phyloP scores from a whole-genome alignment of 2,888 invertebrate genomes.

The Drosophila suboccidentalis region DNA sequence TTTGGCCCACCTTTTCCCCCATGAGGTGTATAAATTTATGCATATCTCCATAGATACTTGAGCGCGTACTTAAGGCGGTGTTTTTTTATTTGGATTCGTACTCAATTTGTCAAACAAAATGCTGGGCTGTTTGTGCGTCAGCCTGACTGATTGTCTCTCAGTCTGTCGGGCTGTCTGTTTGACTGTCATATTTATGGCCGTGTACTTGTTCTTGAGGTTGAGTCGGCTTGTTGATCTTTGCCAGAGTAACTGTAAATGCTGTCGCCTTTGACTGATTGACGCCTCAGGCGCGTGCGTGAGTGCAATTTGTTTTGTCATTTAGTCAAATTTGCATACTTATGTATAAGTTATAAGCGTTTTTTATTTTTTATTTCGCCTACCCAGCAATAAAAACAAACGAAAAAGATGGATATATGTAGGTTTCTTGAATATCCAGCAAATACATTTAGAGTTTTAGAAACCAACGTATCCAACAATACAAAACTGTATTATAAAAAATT shows the following conservation, averaged over 20 bases:
- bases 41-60: constrained; percentile 41
- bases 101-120: constrained; percentile 55
- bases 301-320: constrained; percentile 53
- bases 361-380: constrained; percentile 28
- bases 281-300: constrained; percentile 55
- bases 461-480: background rate
- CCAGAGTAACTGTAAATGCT: constrained; percentile 47
- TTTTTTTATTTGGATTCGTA: constrained; percentile 48
- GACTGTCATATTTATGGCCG: constrained; percentile 51
- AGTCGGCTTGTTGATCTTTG: constrained; percentile 41
- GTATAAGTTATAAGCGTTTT: constrained; percentile 4
- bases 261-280: constrained; percentile 67
- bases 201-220: constrained; percentile 14
- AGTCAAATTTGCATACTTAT: constrained; percentile 57
- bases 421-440: background rate
- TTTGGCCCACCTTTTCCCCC: background rate
- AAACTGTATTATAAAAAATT: no score
- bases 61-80: constrained; percentile 48
- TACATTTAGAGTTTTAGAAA: no score
- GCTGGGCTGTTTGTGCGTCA: constrained; percentile 18
- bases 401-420: no score
- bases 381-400: background rate
- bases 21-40: constrained; percentile 39
- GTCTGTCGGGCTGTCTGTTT: constrained; percentile 16
- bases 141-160: constrained; percentile 38